Evolutionary conservation across 2,888 invertebrate genomes (phyloP).

Genomic region (Nymphalis polychloros): DNA sequence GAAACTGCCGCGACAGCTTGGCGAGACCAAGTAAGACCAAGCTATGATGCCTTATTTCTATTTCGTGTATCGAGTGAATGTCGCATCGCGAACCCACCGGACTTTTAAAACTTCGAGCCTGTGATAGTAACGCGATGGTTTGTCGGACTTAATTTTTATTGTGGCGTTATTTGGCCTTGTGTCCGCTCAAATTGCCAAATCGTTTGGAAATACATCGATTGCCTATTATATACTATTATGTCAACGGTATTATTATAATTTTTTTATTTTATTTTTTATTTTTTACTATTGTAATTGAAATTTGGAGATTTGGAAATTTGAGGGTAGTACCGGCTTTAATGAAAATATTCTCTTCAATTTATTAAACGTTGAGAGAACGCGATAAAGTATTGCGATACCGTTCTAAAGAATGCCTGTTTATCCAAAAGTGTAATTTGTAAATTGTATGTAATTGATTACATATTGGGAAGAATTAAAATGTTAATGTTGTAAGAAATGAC

Average conservation of each 20-base stretch:
- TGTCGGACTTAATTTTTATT: conserved; percentile 12
- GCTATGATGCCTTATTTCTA: conserved; percentile 61
- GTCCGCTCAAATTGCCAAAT: conserved; percentile 1
- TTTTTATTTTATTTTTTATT: neutral
- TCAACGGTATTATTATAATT: neutral
- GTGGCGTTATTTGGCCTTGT: neutral
- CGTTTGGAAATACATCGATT: no score
- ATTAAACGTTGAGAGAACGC: neutral
- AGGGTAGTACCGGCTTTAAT: conserved; percentile 6
- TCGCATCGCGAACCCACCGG: conserved; percentile 49
- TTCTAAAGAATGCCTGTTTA: conserved; percentile 8
- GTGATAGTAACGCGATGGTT: conserved; percentile 47
- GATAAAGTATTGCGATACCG: conserved; percentile 14
- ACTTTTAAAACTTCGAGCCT: conserved; percentile 46
- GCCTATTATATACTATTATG: neutral
- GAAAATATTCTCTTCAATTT: neutral
- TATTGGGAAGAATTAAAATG: conserved; percentile 35
- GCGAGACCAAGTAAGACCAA: conserved; percentile 44
- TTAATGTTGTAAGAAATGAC: conserved; percentile 73
- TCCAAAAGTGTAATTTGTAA: conserved; percentile 18
- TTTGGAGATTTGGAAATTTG: conserved; percentile 1
- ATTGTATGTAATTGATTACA: conserved; percentile 22
- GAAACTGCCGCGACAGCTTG: conserved; percentile 40
- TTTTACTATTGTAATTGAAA: neutral
- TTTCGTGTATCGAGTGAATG: conserved; percentile 32